phyloP scores from a whole-genome alignment of 2,888 invertebrate species.

The Patella caerulea region DNA sequence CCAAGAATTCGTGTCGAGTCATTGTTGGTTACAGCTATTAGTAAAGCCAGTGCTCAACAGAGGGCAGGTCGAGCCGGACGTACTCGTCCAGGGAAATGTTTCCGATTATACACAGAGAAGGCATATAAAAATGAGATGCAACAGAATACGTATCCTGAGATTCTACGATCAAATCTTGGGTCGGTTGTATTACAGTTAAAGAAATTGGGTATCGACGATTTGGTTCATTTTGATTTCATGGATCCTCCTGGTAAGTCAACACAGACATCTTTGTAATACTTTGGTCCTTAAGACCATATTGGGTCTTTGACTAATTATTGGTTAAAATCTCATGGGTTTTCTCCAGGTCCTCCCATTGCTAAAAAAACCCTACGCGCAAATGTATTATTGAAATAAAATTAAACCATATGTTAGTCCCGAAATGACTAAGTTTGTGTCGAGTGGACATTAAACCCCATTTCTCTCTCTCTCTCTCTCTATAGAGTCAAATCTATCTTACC shows the following conservation, averaged over 20 bases:
- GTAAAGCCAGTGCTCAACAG: conserved; percentile 99
- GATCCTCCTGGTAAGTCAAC: conserved; percentile 85
- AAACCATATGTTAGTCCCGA: too few species aligned
- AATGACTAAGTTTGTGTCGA: too few species aligned
- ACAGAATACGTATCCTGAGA: conserved; percentile 97
- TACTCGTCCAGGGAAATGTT: conserved; percentile 98
- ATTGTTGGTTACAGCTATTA: conserved; percentile 96
- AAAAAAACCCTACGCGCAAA: too few species aligned
- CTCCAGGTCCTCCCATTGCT: too few species aligned
- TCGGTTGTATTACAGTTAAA: conserved; percentile 98
- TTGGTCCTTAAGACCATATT: too few species aligned
- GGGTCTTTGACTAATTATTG: too few species aligned
- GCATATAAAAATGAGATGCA: conserved; percentile 97
- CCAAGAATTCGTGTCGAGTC: conserved; percentile 95
- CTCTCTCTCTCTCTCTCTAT: too few species aligned
- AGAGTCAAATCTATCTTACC: too few species aligned
- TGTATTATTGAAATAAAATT: too few species aligned
- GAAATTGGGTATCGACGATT: conserved; percentile 97
- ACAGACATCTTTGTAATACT: neutral
- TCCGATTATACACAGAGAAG: conserved; percentile 83
- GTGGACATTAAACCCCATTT: too few species aligned
- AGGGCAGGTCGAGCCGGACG: conserved; percentile 97
- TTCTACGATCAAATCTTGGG: conserved; percentile 91
- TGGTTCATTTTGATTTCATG: conserved; percentile 99
- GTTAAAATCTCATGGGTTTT: too few species aligned